Base-by-base conservation (phyloP, 2,888 invertebrate genomes). In the Rhagophthalmus giganteus region DNA sequence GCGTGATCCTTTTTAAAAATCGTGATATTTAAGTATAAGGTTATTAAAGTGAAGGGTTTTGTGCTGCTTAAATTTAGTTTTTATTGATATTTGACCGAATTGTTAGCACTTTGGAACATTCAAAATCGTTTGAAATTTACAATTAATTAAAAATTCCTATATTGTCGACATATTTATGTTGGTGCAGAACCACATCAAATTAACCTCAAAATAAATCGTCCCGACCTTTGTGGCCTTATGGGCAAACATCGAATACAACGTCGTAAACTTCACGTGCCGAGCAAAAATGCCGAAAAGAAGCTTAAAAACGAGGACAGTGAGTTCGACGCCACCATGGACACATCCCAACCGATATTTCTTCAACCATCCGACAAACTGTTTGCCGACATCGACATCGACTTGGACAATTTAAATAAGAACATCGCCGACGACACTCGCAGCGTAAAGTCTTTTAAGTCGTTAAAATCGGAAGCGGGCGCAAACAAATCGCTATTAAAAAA, bases 381-480 rank as follows among this genome's bases (percentile, higher is more conserved):
- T 58, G 57, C 59, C 10, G 63, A 62, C 13, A 9, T 69, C 11
- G 54, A 64, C 16, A 67, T 67, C 15, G 54, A 65, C 26, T 53
- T 57, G 12, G 35, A 41, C 32, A 35, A 31, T 20, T 50, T 63
- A 46, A 64, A 61, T 33, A 58, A 46, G 38, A 56, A 54, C 16
- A 41, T 60, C 30, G 46, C 50, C 9, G 67, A 68, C 47, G 68
- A 69, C 57, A 52, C 50, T 1, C 51, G 51, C 41, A 68, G 67
- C 58, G 55, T 64, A 2, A 63, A 62, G 54, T 68, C 70, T 4
- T 61, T 57, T 15, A 68, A 68, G 55, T 68, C 68, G 2, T 10
- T 52, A 2, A 70, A 70, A 58, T 67, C 66, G 0, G 60, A 64
- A 31, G 52, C 49, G 12, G 48, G 54, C 1, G 55, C 38, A 2